phyloP scores from a whole-genome alignment of 2,797 vertebrate genomes.

The Odontamblyopus rebecca region DNA sequence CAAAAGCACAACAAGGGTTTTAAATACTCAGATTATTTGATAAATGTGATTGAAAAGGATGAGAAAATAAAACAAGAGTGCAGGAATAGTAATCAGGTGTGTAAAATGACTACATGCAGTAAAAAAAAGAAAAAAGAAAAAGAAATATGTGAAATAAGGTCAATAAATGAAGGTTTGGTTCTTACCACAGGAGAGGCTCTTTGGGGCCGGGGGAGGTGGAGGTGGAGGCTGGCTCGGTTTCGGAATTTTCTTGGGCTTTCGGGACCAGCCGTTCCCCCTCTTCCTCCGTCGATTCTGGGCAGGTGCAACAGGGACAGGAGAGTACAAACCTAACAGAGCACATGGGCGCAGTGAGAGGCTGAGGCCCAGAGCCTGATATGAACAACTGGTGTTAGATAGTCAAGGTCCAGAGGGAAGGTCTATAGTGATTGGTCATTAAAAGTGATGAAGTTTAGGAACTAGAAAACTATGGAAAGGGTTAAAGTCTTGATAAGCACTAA shows the following conservation, averaged over 20 bases:
- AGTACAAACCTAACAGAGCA: conserved; percentile 61
- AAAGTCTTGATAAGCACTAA: no score
- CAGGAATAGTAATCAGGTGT: neutral
- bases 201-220: conserved; percentile 33
- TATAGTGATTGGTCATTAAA: no score
- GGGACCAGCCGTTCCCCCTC: conserved; percentile 71
- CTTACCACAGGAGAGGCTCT: conserved; percentile 88
- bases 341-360: neutral
- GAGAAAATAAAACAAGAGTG: conserved; percentile 15
- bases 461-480: no score
- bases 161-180: conserved; percentile 16
- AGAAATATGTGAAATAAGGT: neutral
- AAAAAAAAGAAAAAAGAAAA: neutral
- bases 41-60: conserved; percentile 23
- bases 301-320: conserved; percentile 43
- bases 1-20: neutral
- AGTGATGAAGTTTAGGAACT: no score
- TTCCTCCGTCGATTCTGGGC: conserved; percentile 64
- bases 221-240: conserved; percentile 30
- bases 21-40: neutral
- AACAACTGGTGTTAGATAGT: no score
- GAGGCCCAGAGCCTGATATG: neutral
- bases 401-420: no score
- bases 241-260: conserved; percentile 58
- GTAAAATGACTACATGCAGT: conserved; percentile 21